Percentiles rank a stretch among this genome's conserved stretches.
These are phyloP conservation scores for Caenorhabditis imperialis DNA, from an alignment of 2,888 invertebrate species.

Conservation along the genomic window DNA sequence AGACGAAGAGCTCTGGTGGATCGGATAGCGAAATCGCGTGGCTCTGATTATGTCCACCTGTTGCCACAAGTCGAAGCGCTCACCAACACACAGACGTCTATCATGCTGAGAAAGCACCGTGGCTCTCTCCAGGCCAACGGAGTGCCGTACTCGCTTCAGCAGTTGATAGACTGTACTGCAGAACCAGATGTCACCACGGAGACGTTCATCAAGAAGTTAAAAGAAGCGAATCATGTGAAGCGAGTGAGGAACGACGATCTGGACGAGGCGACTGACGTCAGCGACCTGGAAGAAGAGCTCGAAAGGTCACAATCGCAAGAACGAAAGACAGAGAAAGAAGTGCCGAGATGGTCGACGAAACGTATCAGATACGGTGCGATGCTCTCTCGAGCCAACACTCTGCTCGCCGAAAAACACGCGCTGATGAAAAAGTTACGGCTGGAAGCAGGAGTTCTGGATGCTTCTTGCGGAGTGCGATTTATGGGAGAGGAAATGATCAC, in stretches of 20 bases:
- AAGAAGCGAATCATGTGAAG: slow-evolving; percentile 23
- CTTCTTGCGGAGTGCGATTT: slow-evolving; percentile 30
- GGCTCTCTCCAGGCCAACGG: slow-evolving; percentile 3
- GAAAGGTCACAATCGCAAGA: slow-evolving; percentile 9
- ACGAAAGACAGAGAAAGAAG: slow-evolving; percentile 8
- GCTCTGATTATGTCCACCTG: slow-evolving; percentile 19
- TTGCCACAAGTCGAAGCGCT: slow-evolving; percentile 22
- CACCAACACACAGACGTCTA: slow-evolving; percentile 29
- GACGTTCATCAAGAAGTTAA: slow-evolving; percentile 11
- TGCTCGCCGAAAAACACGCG: slow-evolving; percentile 16
- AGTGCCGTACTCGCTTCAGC: slow-evolving; percentile 24
- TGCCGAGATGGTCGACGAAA: slow-evolving; percentile 24
- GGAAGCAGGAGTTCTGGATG: slow-evolving; percentile 10
- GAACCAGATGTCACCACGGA: slow-evolving; percentile 6
- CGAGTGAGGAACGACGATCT: slow-evolving; percentile 14
- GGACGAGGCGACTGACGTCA: slow-evolving; percentile 44
- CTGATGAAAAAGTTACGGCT: slow-evolving; percentile 24
- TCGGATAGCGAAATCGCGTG: slow-evolving; percentile 19
- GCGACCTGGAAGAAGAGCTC: slow-evolving; percentile 47
- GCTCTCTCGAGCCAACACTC: slow-evolving; percentile 10
- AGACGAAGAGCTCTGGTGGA: slow-evolving; percentile 29
- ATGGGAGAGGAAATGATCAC: slow-evolving; percentile 20
- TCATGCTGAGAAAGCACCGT: slow-evolving; percentile 28
- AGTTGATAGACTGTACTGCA: slow-evolving; percentile 21
- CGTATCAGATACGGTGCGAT: slow-evolving; percentile 32